These are phyloP conservation scores for Chromobotia macracanthus DNA, from an alignment of 2,797 vertebrate species.

Conservation along the genomic window DNA sequence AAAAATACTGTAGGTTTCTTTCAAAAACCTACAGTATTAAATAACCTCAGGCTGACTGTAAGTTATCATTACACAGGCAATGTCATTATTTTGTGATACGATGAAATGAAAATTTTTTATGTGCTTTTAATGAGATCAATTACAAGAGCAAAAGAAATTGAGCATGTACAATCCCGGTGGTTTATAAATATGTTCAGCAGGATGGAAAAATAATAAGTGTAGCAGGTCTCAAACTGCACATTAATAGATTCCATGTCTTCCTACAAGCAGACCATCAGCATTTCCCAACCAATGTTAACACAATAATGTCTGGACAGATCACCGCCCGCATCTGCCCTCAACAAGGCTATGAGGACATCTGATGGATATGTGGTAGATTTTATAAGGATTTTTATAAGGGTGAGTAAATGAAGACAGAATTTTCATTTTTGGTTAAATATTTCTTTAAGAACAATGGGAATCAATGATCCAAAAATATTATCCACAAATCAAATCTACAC, in stretches of 20 bases:
- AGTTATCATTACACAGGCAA: not conserved
- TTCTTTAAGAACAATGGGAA: not conserved
- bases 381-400: not conserved
- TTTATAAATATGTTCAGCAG: conserved; percentile 46
- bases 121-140: conserved; percentile 22
- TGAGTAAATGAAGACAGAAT: too few relatives aligned
- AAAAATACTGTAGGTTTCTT: too few relatives aligned
- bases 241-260: conserved; percentile 38
- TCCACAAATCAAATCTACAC: not conserved
- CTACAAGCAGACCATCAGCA: conserved; percentile 27
- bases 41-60: not conserved
- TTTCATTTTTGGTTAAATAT: too few relatives aligned
- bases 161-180: conserved; percentile 21
- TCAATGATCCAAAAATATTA: not conserved
- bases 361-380: conserved; percentile 9
- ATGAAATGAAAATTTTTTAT: not conserved
- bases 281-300: conserved; percentile 35
- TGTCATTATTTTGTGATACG: conserved; percentile 4
- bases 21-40: too few relatives aligned
- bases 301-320: conserved; percentile 30
- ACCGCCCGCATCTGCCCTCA: conserved; percentile 38
- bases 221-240: conserved; percentile 33
- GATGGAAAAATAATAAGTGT: conserved; percentile 50
- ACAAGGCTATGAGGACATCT: not conserved
- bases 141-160: conserved; percentile 27